These are phyloP conservation scores for Protula sp. DNA, from an alignment of 2,888 invertebrate species.

Conservation along the genomic window DNA sequence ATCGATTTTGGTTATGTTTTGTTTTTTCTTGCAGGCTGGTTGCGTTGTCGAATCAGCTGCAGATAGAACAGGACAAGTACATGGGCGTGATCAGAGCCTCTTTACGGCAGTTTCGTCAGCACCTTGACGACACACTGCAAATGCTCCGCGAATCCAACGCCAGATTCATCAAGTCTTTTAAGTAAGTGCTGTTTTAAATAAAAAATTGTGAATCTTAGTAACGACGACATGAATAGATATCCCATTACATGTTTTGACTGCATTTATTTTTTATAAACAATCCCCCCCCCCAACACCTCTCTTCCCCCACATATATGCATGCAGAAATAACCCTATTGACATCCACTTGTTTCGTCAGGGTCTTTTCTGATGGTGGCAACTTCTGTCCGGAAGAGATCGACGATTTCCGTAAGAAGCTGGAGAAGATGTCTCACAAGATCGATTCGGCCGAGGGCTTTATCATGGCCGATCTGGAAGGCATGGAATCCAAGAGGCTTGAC, in stretches of 20 bases:
- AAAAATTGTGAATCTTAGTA: neutral
- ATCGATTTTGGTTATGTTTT: no score
- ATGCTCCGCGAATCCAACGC: conserved; percentile 52
- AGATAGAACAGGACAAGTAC: conserved; percentile 46
- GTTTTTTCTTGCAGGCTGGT: no score
- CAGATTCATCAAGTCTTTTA: conserved; percentile 52
- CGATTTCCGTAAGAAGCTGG: conserved; percentile 46
- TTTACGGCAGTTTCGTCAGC: conserved; percentile 46
- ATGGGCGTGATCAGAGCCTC: conserved; percentile 50
- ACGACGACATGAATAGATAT: neutral
- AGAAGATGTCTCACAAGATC: conserved; percentile 48
- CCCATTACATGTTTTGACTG: neutral
- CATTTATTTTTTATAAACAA: no score
- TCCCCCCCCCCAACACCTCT: no score
- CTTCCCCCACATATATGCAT: no score
- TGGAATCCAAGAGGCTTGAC: conserved; percentile 51
- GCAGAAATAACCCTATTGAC: no score
- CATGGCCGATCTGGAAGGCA: conserved; percentile 52
- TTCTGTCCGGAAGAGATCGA: conserved; percentile 53
- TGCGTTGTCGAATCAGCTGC: conserved; percentile 44
- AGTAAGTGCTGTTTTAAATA: conserved; percentile 30
- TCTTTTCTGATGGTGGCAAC: conserved; percentile 54
- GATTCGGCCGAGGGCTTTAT: conserved; percentile 49
- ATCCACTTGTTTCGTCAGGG: no score
- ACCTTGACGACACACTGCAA: conserved; percentile 49